Evolutionary conservation across 1,140 invertebrate genomes (phyloP).

Genomic region (Aphis gossypii): DNA sequence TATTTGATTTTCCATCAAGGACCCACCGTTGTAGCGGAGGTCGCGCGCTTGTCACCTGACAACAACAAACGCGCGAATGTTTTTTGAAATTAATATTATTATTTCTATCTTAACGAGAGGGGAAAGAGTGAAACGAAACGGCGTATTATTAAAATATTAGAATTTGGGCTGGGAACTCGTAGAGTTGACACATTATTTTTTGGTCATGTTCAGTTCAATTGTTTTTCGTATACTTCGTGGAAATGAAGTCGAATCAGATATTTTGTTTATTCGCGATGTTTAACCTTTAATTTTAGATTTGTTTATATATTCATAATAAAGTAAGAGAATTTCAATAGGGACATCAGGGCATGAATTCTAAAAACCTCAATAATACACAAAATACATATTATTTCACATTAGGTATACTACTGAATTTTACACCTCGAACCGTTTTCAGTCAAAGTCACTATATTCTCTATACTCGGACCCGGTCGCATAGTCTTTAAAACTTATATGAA

Average conservation of each 20-base stretch:
- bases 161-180: background rate
- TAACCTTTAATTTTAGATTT: background rate
- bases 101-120: background rate
- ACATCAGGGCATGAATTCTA: background rate
- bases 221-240: background rate
- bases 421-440: background rate
- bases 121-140: background rate
- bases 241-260: too few species aligned
- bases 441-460: background rate
- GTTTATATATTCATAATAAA: background rate
- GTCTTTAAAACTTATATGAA: background rate
- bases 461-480: background rate
- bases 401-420: background rate
- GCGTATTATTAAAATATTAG: background rate
- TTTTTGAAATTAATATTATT: background rate
- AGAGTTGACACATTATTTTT: background rate
- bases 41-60: background rate
- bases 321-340: background rate
- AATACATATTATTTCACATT: background rate
- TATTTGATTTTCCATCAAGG: conserved; percentile 11
- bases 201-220: background rate
- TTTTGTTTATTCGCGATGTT: background rate
- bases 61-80: background rate
- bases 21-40: background rate
- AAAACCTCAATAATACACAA: background rate